A percentile compares a stretch with the other conserved stretches of the same genome.
Conservation (phyloP, 2,797 vertebrate genomes). For the Spea hammondii region DNA sequence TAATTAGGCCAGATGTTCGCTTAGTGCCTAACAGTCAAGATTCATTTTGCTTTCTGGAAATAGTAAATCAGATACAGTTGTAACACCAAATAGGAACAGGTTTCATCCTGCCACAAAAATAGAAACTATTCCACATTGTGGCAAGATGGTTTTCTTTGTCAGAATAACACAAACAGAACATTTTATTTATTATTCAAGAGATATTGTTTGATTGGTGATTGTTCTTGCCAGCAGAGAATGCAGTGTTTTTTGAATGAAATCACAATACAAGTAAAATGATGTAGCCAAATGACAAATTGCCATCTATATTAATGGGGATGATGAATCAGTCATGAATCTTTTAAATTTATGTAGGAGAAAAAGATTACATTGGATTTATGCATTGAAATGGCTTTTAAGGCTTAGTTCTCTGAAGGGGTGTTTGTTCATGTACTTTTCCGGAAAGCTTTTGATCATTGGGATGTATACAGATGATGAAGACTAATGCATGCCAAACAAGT, state of each 20-base stretch:
- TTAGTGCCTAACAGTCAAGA: neutral
- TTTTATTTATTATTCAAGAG: neutral
- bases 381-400: neutral
- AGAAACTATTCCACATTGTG: neutral
- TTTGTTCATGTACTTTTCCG: neutral
- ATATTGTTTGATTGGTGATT: neutral
- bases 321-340: neutral
- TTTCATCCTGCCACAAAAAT: neutral
- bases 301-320: neutral
- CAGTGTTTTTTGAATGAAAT: neutral
- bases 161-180: no score
- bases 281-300: neutral
- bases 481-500: neutral
- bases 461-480: conserved; percentile 9
- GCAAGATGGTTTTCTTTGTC: neutral
- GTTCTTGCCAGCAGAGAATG: neutral
- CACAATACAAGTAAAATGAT: neutral
- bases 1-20: conserved; percentile 12
- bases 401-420: neutral
- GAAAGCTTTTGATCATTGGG: conserved; percentile 2
- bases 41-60: neutral
- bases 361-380: neutral
- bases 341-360: neutral
- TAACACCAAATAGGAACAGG: neutral
- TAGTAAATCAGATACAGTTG: neutral